Percentiles rank a stretch among this genome's conserved stretches.
Conservation (phyloP, 1,140 invertebrate species). For the Bathynomus jamesi region DNA sequence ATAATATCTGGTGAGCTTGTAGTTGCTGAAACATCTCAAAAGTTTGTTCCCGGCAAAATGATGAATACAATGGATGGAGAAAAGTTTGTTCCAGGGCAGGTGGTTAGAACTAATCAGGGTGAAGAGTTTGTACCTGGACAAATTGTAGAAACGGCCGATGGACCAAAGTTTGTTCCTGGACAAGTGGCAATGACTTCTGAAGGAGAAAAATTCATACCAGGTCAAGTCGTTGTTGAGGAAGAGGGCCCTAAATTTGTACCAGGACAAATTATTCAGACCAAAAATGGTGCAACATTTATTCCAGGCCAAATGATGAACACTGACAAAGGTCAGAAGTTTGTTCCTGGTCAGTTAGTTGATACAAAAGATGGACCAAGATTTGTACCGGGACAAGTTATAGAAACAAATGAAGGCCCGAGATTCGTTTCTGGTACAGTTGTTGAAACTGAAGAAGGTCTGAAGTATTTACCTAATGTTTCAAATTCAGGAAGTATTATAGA, state of each 20-base stretch:
- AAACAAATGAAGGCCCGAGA: slow-evolving; percentile 58
- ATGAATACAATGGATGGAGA: slow-evolving; percentile 50
- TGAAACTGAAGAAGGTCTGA: slow-evolving; percentile 33
- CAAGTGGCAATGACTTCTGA: slow-evolving; percentile 59
- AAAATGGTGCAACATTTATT: slow-evolving; percentile 59
- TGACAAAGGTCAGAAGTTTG: slow-evolving; percentile 57
- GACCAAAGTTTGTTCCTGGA: slow-evolving; percentile 61
- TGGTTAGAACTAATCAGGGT: slow-evolving; percentile 57
- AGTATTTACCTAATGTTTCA: slow-evolving; percentile 40
- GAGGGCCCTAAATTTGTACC: slow-evolving; percentile 30
- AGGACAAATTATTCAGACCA: slow-evolving; percentile 36
- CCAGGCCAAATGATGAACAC: slow-evolving; percentile 62
- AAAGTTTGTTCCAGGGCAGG: slow-evolving; percentile 63
- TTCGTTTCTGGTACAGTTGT: slow-evolving; percentile 52
- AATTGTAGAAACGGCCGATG: slow-evolving; percentile 51
- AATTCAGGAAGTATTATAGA: slow-evolving; percentile 45
- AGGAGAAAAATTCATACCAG: slow-evolving; percentile 53
- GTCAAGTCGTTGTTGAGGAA: slow-evolving; percentile 32
- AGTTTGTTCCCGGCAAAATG: slow-evolving; percentile 56
- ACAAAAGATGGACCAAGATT: slow-evolving; percentile 61
- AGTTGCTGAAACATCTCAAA: slow-evolving; percentile 56
- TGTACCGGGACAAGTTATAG: slow-evolving; percentile 64
- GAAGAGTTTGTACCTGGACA: slow-evolving; percentile 60
- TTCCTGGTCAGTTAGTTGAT: slow-evolving; percentile 63
- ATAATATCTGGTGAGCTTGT: slow-evolving; percentile 28